Evolutionary conservation across 2,797 vertebrate species (phyloP).

Genomic region (Harpagifer antarcticus): DNA sequence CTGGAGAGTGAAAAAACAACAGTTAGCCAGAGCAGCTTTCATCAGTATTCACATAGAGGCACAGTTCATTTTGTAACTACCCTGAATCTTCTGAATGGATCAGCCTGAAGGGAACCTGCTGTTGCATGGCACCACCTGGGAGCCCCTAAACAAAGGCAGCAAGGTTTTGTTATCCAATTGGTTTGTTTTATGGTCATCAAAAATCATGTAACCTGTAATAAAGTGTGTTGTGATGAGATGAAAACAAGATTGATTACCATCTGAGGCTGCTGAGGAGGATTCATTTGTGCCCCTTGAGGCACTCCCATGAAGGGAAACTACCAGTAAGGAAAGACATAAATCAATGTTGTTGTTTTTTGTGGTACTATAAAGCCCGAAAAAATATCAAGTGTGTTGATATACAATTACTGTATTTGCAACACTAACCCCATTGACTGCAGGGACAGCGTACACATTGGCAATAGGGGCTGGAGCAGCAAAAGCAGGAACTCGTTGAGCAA

Average conservation of each 20-base stretch:
- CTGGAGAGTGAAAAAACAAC: constrained; percentile 49
- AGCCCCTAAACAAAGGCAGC: constrained; percentile 43
- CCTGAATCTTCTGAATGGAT: constrained; percentile 70
- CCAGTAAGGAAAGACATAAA: constrained; percentile 9
- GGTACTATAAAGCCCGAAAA: background rate
- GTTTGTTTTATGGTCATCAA: background rate
- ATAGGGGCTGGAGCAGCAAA: constrained; percentile 49
- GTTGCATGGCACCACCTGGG: constrained; percentile 50
- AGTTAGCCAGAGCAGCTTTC: constrained; percentile 13
- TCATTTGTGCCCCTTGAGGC: constrained; percentile 68
- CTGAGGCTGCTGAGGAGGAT: constrained; percentile 64
- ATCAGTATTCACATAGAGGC: background rate
- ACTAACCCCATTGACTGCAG: constrained; percentile 67
- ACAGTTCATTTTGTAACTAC: constrained; percentile 47
- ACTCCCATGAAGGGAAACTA: constrained; percentile 58
- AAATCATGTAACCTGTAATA: background rate
- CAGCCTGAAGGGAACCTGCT: constrained; percentile 57
- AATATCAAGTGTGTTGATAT: background rate
- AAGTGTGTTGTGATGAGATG: background rate
- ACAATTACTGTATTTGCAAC: background rate
- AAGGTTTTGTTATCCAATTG: background rate
- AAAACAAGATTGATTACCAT: constrained; percentile 48
- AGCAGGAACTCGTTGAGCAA: constrained; percentile 62
- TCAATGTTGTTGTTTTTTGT: background rate
- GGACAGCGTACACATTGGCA: constrained; percentile 61